Base-by-base conservation (phyloP, 1,140 invertebrate species). In the Psix sp. region DNA sequence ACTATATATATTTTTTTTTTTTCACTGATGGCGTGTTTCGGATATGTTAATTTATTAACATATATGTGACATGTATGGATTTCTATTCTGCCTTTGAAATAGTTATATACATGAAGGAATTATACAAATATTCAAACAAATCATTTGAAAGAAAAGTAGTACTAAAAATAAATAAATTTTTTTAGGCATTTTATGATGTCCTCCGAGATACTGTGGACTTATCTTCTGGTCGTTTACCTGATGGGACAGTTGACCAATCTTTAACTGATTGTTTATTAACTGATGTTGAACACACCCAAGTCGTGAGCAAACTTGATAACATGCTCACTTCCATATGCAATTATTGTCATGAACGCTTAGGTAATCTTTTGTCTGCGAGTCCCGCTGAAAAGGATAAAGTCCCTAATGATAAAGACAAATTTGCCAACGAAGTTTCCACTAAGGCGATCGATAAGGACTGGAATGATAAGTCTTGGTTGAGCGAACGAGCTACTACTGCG, bases 321-420 rank as follows among this genome's bases (percentile, higher is more conserved):
- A 89, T 96, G 79, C 87, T 97, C 1, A 89, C 88, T 42, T 91
- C 91, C 3, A 89, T 96, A 16, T 96, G 95, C 84, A 94, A 98
- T 87, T 96, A 96, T 84, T 95, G 95, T 67, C 94, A 97, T 84
- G 96, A 98, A 82, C 88, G 94, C 70, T 93, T 95, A 87, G 95
- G 95, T 56, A 94, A 94, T 85, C 87, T 97, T 33, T 90, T 97
- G 29, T 91, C 92, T 21, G 92, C 93, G 43, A 91, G 94, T 87
- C 91, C 91, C 48, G 87, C 88, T 46, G 92, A 93, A 73, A 91
- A 90, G 60, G 89, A 90, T 73, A 88, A 89, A 54, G 85, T 88
- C 9, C 75, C 76, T 10, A 79, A 39, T 17, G 80, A 82, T 1
- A 83, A 72, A 24, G 83, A 84, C 5, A 84, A 82, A 40, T 20